phyloP scores from a whole-genome alignment of 1,140 invertebrate genomes.

The Bombus consobrinus region DNA sequence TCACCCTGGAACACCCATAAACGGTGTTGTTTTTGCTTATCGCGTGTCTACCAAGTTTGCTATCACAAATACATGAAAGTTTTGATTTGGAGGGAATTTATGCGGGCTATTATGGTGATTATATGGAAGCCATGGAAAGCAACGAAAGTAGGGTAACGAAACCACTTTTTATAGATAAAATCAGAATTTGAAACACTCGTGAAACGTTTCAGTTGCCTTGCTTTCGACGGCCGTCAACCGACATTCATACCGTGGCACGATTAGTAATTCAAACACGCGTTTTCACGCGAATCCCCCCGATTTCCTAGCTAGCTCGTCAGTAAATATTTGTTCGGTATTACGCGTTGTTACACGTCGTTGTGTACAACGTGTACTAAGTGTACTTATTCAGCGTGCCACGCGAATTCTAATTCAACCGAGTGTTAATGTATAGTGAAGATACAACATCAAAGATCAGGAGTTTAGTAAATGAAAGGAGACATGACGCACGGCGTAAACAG shows the following conservation, averaged over 20 bases:
- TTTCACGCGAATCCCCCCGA: neutral
- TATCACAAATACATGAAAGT: neutral
- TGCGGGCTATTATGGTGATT: conserved; percentile 6
- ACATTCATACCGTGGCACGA: neutral
- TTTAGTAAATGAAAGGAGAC: neutral
- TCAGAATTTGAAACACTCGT: neutral
- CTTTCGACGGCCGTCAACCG: neutral
- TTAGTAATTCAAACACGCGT: conserved; percentile 22
- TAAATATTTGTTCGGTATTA: conserved; percentile 15
- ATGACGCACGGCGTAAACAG: conserved; percentile 8
- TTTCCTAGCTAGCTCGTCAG: neutral
- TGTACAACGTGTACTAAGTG: neutral
- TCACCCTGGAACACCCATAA: neutral
- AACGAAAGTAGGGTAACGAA: conserved; percentile 43
- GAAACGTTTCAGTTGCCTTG: neutral
- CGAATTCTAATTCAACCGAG: conserved; percentile 6
- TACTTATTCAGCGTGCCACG: neutral
- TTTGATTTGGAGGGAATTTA: neutral
- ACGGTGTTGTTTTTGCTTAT: neutral
- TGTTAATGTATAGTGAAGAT: neutral
- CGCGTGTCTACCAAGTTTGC: neutral
- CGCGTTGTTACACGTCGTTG: neutral
- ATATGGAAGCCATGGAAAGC: conserved; percentile 5
- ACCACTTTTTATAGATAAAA: conserved; percentile 32
- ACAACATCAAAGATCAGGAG: neutral